phyloP scores from a whole-genome alignment of 2,888 invertebrate genomes.

The Ceramica pisi region DNA sequence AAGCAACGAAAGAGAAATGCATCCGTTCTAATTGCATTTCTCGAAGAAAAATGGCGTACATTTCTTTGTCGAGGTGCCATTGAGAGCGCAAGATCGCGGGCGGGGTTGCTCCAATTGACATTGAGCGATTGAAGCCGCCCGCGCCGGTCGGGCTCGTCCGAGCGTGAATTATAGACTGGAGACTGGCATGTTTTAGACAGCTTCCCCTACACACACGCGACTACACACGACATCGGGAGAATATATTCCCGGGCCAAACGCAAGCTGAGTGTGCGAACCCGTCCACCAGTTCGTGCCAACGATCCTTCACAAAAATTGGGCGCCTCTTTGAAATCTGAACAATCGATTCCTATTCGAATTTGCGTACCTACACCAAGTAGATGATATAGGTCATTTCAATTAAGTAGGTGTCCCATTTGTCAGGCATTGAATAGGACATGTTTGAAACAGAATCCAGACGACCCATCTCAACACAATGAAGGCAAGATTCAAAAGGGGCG shows the following conservation, averaged over 20 bases:
- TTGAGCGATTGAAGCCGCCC: slow-evolving; percentile 81
- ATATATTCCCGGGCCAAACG: slow-evolving; percentile 62
- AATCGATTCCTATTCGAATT: slow-evolving; percentile 38
- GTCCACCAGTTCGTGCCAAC: slow-evolving; percentile 29
- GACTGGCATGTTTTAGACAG: slow-evolving; percentile 77
- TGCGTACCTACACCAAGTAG: slow-evolving; percentile 32
- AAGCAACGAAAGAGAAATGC: slow-evolving; percentile 79
- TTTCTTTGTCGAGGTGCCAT: slow-evolving; percentile 82
- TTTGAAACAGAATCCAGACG: slow-evolving; percentile 83
- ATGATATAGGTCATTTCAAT: slow-evolving; percentile 76
- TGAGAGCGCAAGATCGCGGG: slow-evolving; percentile 78
- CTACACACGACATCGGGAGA: slow-evolving; percentile 63
- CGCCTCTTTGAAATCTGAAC: slow-evolving; percentile 32
- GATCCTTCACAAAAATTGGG: slow-evolving; percentile 36
- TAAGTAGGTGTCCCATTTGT: slow-evolving; percentile 78
- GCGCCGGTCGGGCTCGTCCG: slow-evolving; percentile 74
- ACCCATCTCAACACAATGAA: slow-evolving; percentile 85
- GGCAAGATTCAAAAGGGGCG: slow-evolving; percentile 82
- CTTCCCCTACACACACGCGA: slow-evolving; percentile 69
- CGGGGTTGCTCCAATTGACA: slow-evolving; percentile 79
- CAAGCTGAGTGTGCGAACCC: slow-evolving; percentile 42
- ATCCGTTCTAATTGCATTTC: slow-evolving; percentile 85
- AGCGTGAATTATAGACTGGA: slow-evolving; percentile 80
- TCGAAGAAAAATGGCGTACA: slow-evolving; percentile 84
- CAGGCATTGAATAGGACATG: slow-evolving; percentile 75